Base-by-base conservation (phyloP, 2,888 invertebrate species). In the Dromius quadrimaculatus region DNA sequence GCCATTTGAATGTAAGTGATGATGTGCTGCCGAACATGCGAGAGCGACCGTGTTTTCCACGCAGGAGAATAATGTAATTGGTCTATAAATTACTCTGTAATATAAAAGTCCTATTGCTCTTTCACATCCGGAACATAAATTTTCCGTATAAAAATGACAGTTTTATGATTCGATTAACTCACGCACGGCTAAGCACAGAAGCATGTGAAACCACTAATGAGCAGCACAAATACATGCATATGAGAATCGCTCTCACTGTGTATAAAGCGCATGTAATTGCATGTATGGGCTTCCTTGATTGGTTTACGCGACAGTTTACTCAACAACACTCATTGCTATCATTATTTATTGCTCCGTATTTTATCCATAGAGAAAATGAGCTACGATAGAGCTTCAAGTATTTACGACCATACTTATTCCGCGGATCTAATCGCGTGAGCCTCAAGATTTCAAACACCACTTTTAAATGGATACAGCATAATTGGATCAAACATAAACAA, bases 101-200 rank as follows among this genome's bases (percentile, higher is more conserved):
- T 70, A 70, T 70, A 62, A 70, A 70, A 70, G 47, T 70, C 62
- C 70, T 62, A 70, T 70, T 62, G 70, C 70, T 62, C 61, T 62
- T 70, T 70, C 70, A 70, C 70, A 70, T 70, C 70, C 70, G 70
- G 62, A 23, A 70, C 70, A 70, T 70, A 70, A 70, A 70, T 70
- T 47, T 70, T 50, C 50, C 36, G 62, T 62, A 70, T 70, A 70
- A 70, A 70, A 70, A 70, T 70, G 70, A 70, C 70, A 70, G 70
- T 70, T 70, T 70, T 70, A 70, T 62, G 70, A 70, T 62, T 62
- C 59, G 68, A 59, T 68, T 68, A 59, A 59, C 59, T 59, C 70
- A 70, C 70, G 70, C 70, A 70, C 70, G 36, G 61, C 61, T 43
- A 54, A 41, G 61, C 62, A 61, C 32, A 61, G 62, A 47, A 68